Evolutionary conservation across 2,113 vertebrate genomes (phyloP).

Genomic region (Paramormyrops kingsleyae): DNA sequence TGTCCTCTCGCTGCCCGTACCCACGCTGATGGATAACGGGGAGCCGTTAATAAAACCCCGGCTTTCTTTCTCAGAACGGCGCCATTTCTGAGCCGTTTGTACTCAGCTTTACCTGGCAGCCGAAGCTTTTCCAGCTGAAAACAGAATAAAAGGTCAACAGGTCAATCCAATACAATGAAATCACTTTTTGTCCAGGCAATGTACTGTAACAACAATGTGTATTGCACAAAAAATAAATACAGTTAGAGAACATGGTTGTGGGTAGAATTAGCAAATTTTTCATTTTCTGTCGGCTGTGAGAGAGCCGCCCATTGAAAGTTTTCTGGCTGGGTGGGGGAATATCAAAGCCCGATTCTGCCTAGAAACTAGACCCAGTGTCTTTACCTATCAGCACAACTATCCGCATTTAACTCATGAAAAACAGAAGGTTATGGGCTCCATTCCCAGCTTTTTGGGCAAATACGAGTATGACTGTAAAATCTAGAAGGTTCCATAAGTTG

Average conservation of each 20-base stretch:
- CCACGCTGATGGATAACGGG: background rate
- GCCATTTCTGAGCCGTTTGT: background rate
- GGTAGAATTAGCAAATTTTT: background rate
- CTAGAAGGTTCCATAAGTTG: background rate
- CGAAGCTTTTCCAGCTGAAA: background rate
- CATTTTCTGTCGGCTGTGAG: background rate
- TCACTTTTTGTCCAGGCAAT: background rate
- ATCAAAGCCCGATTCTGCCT: background rate
- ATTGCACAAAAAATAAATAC: background rate
- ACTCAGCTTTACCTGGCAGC: background rate
- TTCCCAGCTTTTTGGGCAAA: background rate
- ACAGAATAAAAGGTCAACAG: background rate
- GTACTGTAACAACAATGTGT: background rate
- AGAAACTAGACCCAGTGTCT: background rate
- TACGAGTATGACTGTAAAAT: background rate
- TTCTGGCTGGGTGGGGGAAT: background rate
- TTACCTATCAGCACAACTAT: background rate
- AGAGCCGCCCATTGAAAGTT: background rate
- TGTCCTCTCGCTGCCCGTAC: background rate
- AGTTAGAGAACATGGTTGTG: background rate
- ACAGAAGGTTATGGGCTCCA: background rate
- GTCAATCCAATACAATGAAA: background rate
- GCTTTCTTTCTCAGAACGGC: background rate
- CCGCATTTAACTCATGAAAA: background rate
- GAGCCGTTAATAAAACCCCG: background rate